Evolutionary conservation across 35 echinoderm and acorn worm genomes (phyloP).

Genomic region (Apostichopus parvimensis): DNA sequence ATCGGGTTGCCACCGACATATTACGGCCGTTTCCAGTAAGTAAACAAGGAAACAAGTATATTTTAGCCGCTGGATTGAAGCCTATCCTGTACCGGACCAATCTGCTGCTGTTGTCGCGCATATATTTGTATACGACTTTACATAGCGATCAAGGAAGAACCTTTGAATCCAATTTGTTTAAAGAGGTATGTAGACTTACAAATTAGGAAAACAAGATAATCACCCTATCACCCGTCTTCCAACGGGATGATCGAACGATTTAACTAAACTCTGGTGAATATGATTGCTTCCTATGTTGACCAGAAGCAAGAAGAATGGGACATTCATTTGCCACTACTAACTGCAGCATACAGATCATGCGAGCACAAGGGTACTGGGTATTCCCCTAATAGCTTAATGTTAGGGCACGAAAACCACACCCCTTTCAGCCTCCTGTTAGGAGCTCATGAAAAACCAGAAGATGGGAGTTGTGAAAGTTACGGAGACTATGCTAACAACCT

Average conservation of each 20-base stretch:
- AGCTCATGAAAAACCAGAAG: neutral
- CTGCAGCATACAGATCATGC: neutral
- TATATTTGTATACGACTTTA: neutral
- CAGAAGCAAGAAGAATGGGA: neutral
- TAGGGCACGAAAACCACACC: neutral
- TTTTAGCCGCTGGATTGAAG: constrained; percentile 64
- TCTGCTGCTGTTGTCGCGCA: neutral
- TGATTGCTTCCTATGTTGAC: constrained; percentile 41
- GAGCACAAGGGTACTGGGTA: neutral
- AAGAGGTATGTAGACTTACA: constrained; percentile 57
- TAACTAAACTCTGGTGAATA: constrained; percentile 57
- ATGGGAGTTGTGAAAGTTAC: neutral
- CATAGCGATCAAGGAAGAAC: constrained; percentile 60
- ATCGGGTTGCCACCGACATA: constrained; percentile 56
- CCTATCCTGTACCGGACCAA: constrained; percentile 23
- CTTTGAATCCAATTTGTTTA: constrained; percentile 60
- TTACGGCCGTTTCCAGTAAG: constrained; percentile 56
- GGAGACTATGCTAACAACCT: neutral
- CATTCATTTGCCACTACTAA: neutral
- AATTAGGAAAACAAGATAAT: constrained; percentile 35
- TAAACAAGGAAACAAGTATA: constrained; percentile 50
- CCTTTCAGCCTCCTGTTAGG: neutral
- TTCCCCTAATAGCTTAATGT: neutral
- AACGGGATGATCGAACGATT: constrained; percentile 64
- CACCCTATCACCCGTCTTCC: constrained; percentile 52